phyloP scores from a whole-genome alignment of 2,797 vertebrate genomes.

The Nasua narica region DNA sequence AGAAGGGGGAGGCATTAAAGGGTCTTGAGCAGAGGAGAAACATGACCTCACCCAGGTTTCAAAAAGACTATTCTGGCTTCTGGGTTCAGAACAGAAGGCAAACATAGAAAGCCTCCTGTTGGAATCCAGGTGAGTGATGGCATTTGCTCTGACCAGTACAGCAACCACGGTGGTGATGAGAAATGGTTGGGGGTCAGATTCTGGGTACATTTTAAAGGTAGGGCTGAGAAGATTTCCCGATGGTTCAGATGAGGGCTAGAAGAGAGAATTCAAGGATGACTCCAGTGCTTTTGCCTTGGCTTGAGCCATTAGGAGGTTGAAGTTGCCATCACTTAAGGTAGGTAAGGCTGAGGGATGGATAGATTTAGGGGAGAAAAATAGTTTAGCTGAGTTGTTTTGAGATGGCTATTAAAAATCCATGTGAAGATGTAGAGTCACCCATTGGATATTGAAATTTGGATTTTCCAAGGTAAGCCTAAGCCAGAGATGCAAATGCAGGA shows the following conservation, averaged over 20 bases:
- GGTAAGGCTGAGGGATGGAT: background rate
- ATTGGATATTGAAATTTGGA: background rate
- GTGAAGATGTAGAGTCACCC: background rate
- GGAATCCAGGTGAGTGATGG: background rate
- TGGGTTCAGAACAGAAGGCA: background rate
- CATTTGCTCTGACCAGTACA: background rate
- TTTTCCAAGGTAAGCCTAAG: background rate
- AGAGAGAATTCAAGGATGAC: background rate
- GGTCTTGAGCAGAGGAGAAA: background rate
- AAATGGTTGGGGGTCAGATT: background rate
- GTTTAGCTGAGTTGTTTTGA: background rate
- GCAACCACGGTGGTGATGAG: background rate
- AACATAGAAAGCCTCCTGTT: background rate
- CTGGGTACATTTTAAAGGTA: background rate
- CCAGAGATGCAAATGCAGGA: background rate
- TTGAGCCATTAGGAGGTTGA: background rate
- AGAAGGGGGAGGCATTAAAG: background rate
- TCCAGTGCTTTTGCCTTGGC: background rate
- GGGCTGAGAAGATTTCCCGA: background rate
- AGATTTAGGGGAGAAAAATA: background rate
- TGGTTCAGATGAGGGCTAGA: background rate
- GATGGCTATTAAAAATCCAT: background rate
- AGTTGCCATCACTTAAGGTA: background rate
- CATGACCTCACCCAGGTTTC: background rate
- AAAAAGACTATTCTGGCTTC: background rate